Evolutionary conservation across 2,888 invertebrate genomes (phyloP).

Genomic region (Monopis laevigella): DNA sequence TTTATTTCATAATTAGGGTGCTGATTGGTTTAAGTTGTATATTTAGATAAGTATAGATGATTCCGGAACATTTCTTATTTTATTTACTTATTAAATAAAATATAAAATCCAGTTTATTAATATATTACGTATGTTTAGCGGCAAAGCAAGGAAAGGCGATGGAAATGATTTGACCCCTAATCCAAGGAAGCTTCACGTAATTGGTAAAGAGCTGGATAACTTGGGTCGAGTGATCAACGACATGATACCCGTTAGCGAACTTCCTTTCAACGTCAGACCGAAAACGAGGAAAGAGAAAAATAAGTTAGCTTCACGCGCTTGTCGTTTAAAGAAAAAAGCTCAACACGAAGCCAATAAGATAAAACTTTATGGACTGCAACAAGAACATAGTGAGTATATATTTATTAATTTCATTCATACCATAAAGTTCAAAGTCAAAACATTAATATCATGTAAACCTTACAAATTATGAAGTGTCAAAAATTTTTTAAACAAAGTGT

Average conservation of each 20-base stretch:
- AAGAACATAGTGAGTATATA: conserved; percentile 87
- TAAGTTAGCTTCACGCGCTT: conserved; percentile 95
- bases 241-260: conserved; percentile 94
- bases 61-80: not conserved
- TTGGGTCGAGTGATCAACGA: conserved; percentile 92
- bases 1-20: not conserved
- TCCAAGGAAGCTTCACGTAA: conserved; percentile 87
- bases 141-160: conserved; percentile 95
- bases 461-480: too few relatives aligned
- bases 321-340: conserved; percentile 97
- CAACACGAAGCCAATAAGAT: conserved; percentile 99
- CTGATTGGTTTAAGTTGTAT: not conserved
- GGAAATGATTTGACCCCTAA: conserved; percentile 97
- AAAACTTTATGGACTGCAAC: conserved; percentile 91
- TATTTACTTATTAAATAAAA: not conserved
- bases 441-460: too few relatives aligned
- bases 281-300: conserved; percentile 98
- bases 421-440: too few relatives aligned
- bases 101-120: not conserved
- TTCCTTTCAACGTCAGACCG: conserved; percentile 88
- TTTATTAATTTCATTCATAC: too few relatives aligned
- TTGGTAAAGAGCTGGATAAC: conserved; percentile 93
- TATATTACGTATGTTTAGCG: conserved; percentile 32
- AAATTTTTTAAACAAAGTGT: too few relatives aligned
- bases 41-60: not conserved